phyloP scores from a whole-genome alignment of 1,140 invertebrate species.

The Triops cancriformis region DNA sequence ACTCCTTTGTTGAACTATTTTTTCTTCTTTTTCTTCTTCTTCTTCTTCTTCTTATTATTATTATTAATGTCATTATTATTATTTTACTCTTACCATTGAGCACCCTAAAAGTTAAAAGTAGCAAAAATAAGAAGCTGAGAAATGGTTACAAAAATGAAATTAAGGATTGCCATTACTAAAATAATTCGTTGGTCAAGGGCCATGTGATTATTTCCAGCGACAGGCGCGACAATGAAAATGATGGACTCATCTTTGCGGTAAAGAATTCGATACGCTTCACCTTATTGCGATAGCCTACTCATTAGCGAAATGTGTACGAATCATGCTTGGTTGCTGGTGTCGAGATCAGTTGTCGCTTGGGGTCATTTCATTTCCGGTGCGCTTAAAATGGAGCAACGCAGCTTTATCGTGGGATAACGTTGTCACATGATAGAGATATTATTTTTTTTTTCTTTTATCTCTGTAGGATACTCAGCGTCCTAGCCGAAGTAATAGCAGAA shows the following conservation, averaged over 20 bases:
- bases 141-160: not conserved
- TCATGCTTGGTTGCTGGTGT: not conserved
- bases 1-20: not conserved
- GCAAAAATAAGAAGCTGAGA: not conserved
- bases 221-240: not conserved
- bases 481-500: not conserved
- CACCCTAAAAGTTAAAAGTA: not conserved
- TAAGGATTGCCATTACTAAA: not conserved
- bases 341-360: not conserved
- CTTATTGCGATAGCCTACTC: not conserved
- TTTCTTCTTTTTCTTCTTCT: too few species aligned
- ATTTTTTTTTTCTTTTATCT: not conserved
- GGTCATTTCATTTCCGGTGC: not conserved
- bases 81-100: too few species aligned
- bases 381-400: not conserved
- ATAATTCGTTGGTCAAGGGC: slow-evolving; percentile 20
- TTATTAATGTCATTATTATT: too few species aligned
- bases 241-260: slow-evolving; percentile 25
- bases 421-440: not conserved
- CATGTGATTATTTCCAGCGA: slow-evolving; percentile 26
- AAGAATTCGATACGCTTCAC: slow-evolving; percentile 1
- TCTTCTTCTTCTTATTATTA: too few species aligned
- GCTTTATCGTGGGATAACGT: not conserved
- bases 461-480: slow-evolving; percentile 15
- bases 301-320: not conserved